Base-by-base conservation (phyloP, 1,140 invertebrate genomes). In the Hylyphantes graminicola region DNA sequence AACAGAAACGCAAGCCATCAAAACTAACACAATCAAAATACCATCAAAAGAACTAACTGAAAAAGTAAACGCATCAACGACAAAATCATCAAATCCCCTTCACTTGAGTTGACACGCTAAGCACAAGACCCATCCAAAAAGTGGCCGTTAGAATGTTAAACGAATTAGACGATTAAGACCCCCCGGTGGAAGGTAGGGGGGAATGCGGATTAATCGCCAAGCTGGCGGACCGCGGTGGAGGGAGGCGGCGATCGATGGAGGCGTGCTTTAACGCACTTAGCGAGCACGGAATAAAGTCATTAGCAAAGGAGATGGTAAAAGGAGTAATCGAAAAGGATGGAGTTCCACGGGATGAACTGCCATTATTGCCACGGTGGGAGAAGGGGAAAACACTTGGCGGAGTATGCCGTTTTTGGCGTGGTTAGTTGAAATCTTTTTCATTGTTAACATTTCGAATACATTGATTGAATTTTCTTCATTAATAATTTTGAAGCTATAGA, bases 201-300 rank as follows among this genome's bases (percentile, higher is more conserved):
- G 53, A 83, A 74, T 72, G 75, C 74, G 70, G 80, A 83, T 83
- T 83, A 83, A 83, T 83, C 80, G 80, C 80, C 79, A 81, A 81
- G 67, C 55, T 70, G 64, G 77, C 59, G 77, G 64, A 35, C 35
- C 35, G 35, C 35, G 35, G 35, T 2, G 35, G 50, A 50, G 21
- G 35, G 55, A n/a, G 55, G 68, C 48, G 13, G 72, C 65, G 21
- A 81, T 65, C 50, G 61, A 74, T 57, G 64, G 48, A 53, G 79
- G 79, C 79, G 79, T 81, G 79, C 79, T 81, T 73, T 81, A 81
- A 81, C 79, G 73, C 79, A 81, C 79, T 81, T 81, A 81, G 77
- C 64, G 64, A 70, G 64, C 77, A 54, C 77, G 77, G 77, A 79
- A 79, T 55, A 21, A 19, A 81, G 79, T 72, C 79, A 81, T 81